Evolutionary conservation across 1,140 invertebrate genomes (phyloP), one percentile per base, ranked within the genome.

Genomic region (Teleogryllus occipitalis): DNA sequence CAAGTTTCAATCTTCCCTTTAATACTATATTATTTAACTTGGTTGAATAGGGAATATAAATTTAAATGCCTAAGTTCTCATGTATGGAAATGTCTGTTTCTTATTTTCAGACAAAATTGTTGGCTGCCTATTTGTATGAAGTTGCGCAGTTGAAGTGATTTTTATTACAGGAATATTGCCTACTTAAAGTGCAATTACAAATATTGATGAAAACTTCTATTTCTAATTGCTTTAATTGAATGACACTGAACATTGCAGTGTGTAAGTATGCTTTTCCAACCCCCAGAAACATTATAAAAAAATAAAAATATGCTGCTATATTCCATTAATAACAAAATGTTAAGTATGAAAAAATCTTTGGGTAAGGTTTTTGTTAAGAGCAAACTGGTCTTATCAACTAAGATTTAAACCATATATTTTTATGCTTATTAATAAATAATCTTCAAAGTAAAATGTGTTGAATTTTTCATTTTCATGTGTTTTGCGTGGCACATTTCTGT

Each of bases 81-180:
- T 39, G 1, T 39, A 39, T 39, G 27, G 27, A 39, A 1, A 39
- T 39, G 27, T 39, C 27, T 39, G 27, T 18, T 48, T 77, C 15
- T 85, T 86, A 83, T 83, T 92, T 91, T 81, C 88, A 96, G 94
- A 94, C 94, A 7, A 96, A 97, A 88, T 85, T 96, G 72, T 88
- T 97, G 81, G 95, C 92, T 27, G 93, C 95, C 39, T 97, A 97
- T 85, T 85, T 96, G 21, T 91, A 92, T 83, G 95, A 97, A 89
- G 90, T 95, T 21, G 89, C 90, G 54, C 90, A 91, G 83, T 84
- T 93, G 18, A 80, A 21, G 72, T 73, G 72, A 18, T 73, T 73
- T 21, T 73, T 18, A 39, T 39, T 39, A 39, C 27, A 18, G 72
- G 5, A 18, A 18, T 21, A 73, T 18, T 18, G 72, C 15, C 72